Base-by-base conservation (phyloP, 2,888 invertebrate species). In the Harpalus rufipes region DNA sequence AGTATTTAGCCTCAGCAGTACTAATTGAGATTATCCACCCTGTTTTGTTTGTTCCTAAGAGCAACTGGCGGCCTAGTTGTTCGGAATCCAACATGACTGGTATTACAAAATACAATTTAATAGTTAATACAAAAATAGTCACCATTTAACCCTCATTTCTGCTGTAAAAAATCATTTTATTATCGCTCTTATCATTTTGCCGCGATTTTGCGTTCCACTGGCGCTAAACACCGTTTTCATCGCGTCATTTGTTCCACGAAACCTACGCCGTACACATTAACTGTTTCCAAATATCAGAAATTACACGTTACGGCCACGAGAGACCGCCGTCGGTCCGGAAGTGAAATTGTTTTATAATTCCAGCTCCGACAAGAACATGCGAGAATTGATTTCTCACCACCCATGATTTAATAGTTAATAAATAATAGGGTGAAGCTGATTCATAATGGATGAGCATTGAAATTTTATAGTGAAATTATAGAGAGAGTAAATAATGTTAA, bases 271-370 rank as follows among this genome's bases (percentile, higher is more conserved):
- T 16, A 14, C 82, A 32, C 32, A 82, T 83, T 83, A 83, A 74
- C 61, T 83, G 59, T 76, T 76, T 74, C 83, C 83, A 83, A 83
- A 83, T 83, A 72, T 83, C 83, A 59, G 61, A 76, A 74, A 83
- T 83, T 83, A 83, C 61, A 61, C 39, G 83, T 83, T 76, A 74
- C 39, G 58, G 59, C 58, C 74, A 76, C 39, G 61, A 58, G 61
- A 56, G 39, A 74, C 74, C 74, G 83, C 58, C 76, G 74, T 61
- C 68, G 21, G 10, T 8, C 83, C 74, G 83, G 83, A 83, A 74
- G 83, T 83, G 21, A 83, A 83, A 83, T 83, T 83, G 83, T 83
- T 83, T 83, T 83, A 83, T 83, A 83, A 83, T 83, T 72, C 58
- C 59, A 18, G 56, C 32, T 32, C 81, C 32, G 7, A 18, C 10